Evolutionary conservation across 2,113 vertebrate species (phyloP), one percentile per base, ranked within the genome.

Genomic region (Pithys albifrons): DNA sequence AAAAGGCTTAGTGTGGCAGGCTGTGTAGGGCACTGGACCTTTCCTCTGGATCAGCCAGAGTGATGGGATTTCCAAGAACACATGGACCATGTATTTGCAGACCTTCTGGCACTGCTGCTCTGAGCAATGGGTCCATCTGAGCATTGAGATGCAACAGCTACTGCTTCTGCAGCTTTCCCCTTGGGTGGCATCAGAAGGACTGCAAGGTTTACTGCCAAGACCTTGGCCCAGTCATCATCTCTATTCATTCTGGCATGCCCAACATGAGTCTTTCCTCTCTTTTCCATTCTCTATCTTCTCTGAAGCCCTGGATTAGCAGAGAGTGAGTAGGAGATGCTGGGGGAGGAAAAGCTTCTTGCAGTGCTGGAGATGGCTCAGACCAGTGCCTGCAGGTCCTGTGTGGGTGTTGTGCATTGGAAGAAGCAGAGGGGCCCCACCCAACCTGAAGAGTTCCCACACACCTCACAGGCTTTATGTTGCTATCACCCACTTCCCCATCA

Each of bases 271-370:
- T 61, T 52, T 48, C 6, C 3, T 5, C 24, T 2, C 6, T 83
- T 54, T 31, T 55, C 35, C 6, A 2, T 80, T 64, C 29, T 73
- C 11, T 87, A 12, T 9, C 41, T 86, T 24, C 29, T 10, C 33
- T n/a, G 46, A 27, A 87, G 46, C 28, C 22, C 19, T 78, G 43
- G 70, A 81, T 24, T 11, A 91, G 37, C 31, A 48, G 31, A 33
- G 29, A 77, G 23, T 54, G 72, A 86, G 77, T 77, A 91, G 77
- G 81, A 91, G 91, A 58, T 29, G 57, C 20, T 46, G 77, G 22
- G 7, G 85, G 59, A 91, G 77, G 77, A 84, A 87, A 78, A 95
- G 51, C 81, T 81, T 57, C 64, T 80, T 78, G 65, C 37, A 74
- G 66, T 2, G 1, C 35, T 76, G 67, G 58, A 83, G 85, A 48